Percentiles rank a stretch among this genome's conserved stretches.
Evolutionary conservation across 2,888 invertebrate species (phyloP).

Genomic region (Dorcus hopei): DNA sequence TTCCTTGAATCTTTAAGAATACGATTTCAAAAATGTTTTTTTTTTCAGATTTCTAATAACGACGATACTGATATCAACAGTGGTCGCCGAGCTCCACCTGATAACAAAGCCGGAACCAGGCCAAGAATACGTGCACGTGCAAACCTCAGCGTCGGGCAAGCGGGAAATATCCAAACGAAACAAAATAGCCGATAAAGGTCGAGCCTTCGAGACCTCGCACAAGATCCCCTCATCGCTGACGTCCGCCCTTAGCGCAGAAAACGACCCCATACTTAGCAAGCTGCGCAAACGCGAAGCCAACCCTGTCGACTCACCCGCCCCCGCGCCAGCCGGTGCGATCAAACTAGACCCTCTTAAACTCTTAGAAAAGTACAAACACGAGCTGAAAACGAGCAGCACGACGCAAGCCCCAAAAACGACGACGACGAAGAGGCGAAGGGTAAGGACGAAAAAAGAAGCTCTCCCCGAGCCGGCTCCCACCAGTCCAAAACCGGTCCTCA

Average conservation of each 20-base stretch:
- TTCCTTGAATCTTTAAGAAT: too few species aligned
- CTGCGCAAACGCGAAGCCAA: conserved; percentile 35
- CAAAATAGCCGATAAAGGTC: conserved; percentile 30
- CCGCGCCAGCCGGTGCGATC: conserved; percentile 47
- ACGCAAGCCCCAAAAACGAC: conserved; percentile 33
- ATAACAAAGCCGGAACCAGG: conserved; percentile 64
- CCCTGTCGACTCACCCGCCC: conserved; percentile 36
- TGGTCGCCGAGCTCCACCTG: conserved; percentile 53
- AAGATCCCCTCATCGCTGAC: conserved; percentile 60
- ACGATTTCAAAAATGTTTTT: conserved; percentile 12
- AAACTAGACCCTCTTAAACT: conserved; percentile 41
- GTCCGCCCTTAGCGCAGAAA: conserved; percentile 39
- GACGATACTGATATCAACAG: conserved; percentile 20
- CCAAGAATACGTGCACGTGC: conserved; percentile 65
- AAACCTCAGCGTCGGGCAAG: conserved; percentile 45
- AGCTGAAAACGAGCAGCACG: conserved; percentile 35
- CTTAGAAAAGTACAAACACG: conserved; percentile 42
- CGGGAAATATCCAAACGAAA: conserved; percentile 34
- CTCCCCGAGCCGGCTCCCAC: conserved; percentile 41
- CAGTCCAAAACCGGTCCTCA: conserved; percentile 57
- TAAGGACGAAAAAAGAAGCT: conserved; percentile 37
- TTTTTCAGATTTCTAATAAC: conserved; percentile 37
- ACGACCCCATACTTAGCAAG: conserved; percentile 33
- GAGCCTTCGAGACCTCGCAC: conserved; percentile 67
- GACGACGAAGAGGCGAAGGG: conserved; percentile 41